Evolutionary conservation across 2,797 vertebrate genomes (phyloP).

Genomic region (Pseudochirops cupreus): DNA sequence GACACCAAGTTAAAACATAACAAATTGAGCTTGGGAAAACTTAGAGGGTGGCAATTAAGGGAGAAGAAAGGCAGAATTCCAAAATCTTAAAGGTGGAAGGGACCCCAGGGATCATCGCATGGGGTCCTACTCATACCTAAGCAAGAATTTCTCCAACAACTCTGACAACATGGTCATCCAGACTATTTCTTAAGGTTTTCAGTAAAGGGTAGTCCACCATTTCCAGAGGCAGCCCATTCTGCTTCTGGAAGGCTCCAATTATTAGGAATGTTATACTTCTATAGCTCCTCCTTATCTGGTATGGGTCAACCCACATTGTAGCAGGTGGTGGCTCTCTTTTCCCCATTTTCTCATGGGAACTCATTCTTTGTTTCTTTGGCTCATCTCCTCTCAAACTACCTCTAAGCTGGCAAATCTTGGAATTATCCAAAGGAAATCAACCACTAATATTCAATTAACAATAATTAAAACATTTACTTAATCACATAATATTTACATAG

Average conservation of each 20-base stretch:
- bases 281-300: not conserved
- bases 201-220: not conserved
- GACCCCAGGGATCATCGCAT: not conserved
- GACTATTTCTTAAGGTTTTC: accelerated
- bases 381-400: not conserved
- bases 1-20: not conserved
- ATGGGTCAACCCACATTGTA: not conserved
- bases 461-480: not conserved
- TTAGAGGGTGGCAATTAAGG: too few relatives aligned
- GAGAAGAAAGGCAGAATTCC: not conserved
- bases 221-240: not conserved
- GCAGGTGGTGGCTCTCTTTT: not conserved
- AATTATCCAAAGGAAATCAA: not conserved
- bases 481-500: not conserved
- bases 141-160: not conserved
- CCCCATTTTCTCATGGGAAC: not conserved
- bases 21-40: not conserved
- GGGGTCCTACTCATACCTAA: not conserved
- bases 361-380: not conserved
- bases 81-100: not conserved
- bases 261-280: not conserved
- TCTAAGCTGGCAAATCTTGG: not conserved
- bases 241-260: not conserved
- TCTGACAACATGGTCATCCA: not conserved
- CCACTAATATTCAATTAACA: not conserved